phyloP scores from a whole-genome alignment of 2,888 invertebrate genomes.

The Encarsia formosa region DNA sequence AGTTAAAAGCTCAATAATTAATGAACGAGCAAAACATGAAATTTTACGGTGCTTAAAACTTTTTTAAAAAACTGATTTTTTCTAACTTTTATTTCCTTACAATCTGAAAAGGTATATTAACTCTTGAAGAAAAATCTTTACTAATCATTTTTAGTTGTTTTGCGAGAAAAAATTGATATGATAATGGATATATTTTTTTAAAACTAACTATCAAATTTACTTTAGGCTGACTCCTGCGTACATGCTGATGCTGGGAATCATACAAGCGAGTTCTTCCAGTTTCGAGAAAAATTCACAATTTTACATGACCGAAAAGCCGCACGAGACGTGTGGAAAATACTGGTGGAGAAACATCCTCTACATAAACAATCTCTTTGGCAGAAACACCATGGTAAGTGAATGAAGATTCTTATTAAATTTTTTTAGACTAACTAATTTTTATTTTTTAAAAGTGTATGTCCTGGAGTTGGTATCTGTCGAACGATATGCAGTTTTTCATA shows the following conservation, averaged over 20 bases:
- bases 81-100: too few relatives aligned
- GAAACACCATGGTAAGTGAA: slow-evolving; percentile 46
- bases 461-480: slow-evolving; percentile 55
- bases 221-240: slow-evolving; percentile 54
- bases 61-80: too few relatives aligned
- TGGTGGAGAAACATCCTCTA: slow-evolving; percentile 57
- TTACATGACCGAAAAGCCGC: slow-evolving; percentile 45
- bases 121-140: too few relatives aligned
- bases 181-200: slow-evolving; percentile 3
- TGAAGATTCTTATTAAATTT: slow-evolving; percentile 1
- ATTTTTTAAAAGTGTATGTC: slow-evolving; percentile 47
- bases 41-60: too few relatives aligned
- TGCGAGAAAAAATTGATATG: background rate
- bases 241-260: slow-evolving; percentile 48
- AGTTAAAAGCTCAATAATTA: too few relatives aligned
- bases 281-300: slow-evolving; percentile 48
- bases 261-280: slow-evolving; percentile 48
- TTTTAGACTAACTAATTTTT: slow-evolving; percentile 1
- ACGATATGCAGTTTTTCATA: slow-evolving; percentile 53
- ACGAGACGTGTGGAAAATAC: slow-evolving; percentile 51
- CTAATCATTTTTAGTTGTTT: too few relatives aligned
- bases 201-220: too few relatives aligned
- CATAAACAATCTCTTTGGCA: slow-evolving; percentile 52
- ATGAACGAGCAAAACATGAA: too few relatives aligned
- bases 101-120: too few relatives aligned